Percentiles rank a stretch among this genome's conserved stretches.
Conservation (phyloP, 2,888 invertebrate genomes). For the Limenitis camilla region DNA sequence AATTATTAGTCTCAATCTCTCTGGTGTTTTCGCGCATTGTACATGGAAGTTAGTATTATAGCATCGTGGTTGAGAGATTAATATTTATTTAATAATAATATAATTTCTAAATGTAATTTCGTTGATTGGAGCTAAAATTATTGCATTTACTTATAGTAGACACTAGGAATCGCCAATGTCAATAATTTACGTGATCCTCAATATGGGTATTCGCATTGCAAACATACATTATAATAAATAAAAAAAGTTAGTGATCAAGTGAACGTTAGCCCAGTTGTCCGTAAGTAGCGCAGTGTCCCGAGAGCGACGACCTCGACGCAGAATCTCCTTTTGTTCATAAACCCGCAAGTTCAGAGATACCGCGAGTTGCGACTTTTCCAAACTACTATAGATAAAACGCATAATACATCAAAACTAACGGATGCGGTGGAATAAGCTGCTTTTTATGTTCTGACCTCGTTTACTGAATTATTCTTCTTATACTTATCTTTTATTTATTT, state of each 20-base stretch:
- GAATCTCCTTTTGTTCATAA: constrained; percentile 30
- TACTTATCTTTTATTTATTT: too few species aligned
- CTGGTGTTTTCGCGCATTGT: too few species aligned
- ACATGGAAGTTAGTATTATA: too few species aligned
- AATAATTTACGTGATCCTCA: too few species aligned
- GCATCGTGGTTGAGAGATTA: too few species aligned
- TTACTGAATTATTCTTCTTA: constrained; percentile 12
- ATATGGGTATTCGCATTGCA: too few species aligned
- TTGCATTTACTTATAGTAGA: too few species aligned
- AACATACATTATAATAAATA: not conserved
- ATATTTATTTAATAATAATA: too few species aligned
- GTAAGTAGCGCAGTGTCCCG: constrained; percentile 25
- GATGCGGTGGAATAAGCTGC: constrained; percentile 11
- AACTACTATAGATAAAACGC: constrained; percentile 14
- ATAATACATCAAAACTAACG: constrained; percentile 14
- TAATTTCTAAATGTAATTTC: too few species aligned
- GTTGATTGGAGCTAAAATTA: too few species aligned
- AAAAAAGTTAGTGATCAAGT: not conserved
- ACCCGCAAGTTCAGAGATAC: constrained; percentile 27
- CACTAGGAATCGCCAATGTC: too few species aligned
- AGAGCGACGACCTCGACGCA: constrained; percentile 31
- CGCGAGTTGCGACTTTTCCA: constrained; percentile 14
- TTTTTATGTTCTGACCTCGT: constrained; percentile 15
- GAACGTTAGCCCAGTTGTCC: not conserved
- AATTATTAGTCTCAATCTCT: too few species aligned